Evolutionary conservation across 2,888 invertebrate genomes (phyloP).

Genomic region (Acanthosepion esculentum): DNA sequence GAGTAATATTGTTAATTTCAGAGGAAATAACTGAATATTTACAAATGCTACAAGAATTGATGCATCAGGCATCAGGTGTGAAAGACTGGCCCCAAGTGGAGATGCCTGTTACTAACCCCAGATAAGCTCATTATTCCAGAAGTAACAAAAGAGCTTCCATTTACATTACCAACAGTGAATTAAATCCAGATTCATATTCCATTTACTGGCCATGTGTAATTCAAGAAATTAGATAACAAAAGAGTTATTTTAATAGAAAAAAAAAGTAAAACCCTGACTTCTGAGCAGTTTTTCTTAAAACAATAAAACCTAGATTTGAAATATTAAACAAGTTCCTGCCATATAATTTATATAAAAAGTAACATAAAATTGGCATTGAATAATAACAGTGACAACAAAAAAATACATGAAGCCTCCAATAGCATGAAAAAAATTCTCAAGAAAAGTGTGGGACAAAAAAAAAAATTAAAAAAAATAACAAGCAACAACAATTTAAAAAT

Average conservation of each 20-base stretch:
- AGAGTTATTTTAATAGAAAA: not conserved
- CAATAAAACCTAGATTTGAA: not conserved
- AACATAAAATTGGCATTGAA: not conserved
- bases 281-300: not conserved
- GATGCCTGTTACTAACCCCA: not conserved
- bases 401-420: not conserved
- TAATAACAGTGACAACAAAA: not conserved
- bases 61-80: not conserved
- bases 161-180: not conserved
- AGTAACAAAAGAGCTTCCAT: not conserved
- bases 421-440: not conserved
- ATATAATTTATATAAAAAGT: not conserved
- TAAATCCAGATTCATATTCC: not conserved
- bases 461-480: not conserved
- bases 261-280: not conserved
- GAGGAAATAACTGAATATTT: not conserved
- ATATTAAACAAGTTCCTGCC: not conserved
- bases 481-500: slow-evolving; percentile 7
- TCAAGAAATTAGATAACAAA: not conserved
- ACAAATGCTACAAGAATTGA: not conserved
- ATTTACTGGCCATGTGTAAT: not conserved
- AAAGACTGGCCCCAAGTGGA: not conserved
- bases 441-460: not conserved
- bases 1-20: not conserved
- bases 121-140: not conserved